phyloP scores from a whole-genome alignment of 2,797 vertebrate genomes.

The Geotrypetes seraphini region DNA sequence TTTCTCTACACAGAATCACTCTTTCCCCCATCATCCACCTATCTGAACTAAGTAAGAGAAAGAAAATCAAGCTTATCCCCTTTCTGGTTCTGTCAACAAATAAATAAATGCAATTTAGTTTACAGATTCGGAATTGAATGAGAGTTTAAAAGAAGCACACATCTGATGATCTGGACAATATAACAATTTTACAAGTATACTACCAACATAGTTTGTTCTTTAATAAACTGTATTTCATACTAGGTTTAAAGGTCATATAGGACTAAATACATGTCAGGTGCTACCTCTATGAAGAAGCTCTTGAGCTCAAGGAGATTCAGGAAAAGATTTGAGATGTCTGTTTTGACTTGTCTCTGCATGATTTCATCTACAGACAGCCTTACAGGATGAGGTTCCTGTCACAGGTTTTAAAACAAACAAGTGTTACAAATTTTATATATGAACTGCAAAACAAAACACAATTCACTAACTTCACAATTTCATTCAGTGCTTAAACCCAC shows the following conservation, averaged over 20 bases:
- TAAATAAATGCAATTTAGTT: background rate
- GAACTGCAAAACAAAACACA: background rate
- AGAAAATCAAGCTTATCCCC: background rate
- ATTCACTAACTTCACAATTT: background rate
- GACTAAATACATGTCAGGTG: background rate
- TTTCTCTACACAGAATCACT: too few relatives aligned
- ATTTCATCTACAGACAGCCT: slow-evolving; percentile 83
- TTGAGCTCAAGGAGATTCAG: slow-evolving; percentile 86
- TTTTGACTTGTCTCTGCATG: slow-evolving; percentile 70
- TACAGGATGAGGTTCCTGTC: slow-evolving; percentile 82
- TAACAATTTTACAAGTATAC: too few relatives aligned
- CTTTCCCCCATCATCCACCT: too few relatives aligned
- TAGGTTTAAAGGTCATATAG: background rate
- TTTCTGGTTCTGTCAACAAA: background rate
- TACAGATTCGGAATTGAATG: background rate
- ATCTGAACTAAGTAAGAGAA: background rate
- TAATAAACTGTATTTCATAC: slow-evolving; percentile 4
- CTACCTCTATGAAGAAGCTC: slow-evolving; percentile 94
- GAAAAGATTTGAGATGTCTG: slow-evolving; percentile 78
- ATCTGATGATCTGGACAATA: too few relatives aligned
- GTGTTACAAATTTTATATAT: background rate
- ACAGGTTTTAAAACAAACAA: slow-evolving; percentile 16
- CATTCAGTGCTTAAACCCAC: slow-evolving; percentile 1
- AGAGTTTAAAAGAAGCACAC: background rate
- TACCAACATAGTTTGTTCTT: too few relatives aligned